These are phyloP conservation scores for Drosophila ananassae DNA, from an alignment of 1,140 invertebrate species.

Conservation along the genomic window DNA sequence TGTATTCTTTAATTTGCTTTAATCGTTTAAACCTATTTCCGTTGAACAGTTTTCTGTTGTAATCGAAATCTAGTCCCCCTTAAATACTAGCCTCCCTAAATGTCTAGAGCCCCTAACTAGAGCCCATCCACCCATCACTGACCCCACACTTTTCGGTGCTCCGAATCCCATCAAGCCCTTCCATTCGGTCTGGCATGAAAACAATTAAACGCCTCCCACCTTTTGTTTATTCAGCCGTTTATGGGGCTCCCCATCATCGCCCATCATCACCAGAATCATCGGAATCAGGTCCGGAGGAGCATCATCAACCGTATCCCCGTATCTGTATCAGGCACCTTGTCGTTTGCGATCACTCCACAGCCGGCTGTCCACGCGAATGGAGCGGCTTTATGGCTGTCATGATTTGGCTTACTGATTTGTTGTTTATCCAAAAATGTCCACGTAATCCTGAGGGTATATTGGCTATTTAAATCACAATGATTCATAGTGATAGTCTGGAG, in stretches of 20 bases:
- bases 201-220: constrained; percentile 17
- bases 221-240: constrained; percentile 23
- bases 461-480: not conserved
- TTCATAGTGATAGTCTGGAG: too few relatives aligned
- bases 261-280: constrained; percentile 3
- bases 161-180: not conserved
- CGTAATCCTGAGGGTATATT: constrained; percentile 5
- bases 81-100: not conserved
- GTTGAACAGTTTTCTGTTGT: too few relatives aligned
- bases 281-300: not conserved
- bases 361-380: constrained; percentile 56
- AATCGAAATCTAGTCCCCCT: not conserved
- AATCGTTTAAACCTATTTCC: not conserved
- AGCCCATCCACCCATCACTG: too few relatives aligned
- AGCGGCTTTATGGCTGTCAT: constrained; percentile 33
- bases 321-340: constrained; percentile 25
- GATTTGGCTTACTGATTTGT: constrained; percentile 36
- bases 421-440: too few relatives aligned
- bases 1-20: too few relatives aligned
- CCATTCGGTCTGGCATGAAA: constrained; percentile 12
- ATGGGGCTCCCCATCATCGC: constrained; percentile 13
- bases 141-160: not conserved
- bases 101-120: too few relatives aligned
- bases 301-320: not conserved
- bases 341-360: constrained; percentile 53